Evolutionary conservation across 2,113 vertebrate genomes (phyloP), one percentile per base, ranked within the genome.

Genomic region (Electrona antarctica): DNA sequence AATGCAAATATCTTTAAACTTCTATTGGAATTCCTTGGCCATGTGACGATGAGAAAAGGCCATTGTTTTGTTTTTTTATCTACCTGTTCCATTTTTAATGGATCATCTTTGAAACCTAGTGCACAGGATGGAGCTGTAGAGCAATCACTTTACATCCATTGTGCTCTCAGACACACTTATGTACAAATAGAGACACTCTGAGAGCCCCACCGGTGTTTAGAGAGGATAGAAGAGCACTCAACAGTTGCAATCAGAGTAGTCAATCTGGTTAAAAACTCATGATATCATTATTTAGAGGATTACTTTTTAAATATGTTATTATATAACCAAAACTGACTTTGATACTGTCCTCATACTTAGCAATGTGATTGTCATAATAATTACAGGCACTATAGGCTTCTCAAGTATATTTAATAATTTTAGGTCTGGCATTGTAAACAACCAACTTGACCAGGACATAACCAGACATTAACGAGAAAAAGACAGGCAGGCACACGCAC

Each of bases 141-240:
- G 21, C 46, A 50, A 56, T 21, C 33, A 55, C 61, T 21, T 49
- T 57, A 72, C 48, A 49, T 64, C 33, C 29, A 46, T 47, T 28
- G 48, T 74, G 71, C 63, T 60, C 67, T 67, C 56, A 69, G 57
- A 51, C 67, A 21, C 58, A 60, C 67, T 60, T 60, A 47, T 60
- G 47, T 48, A 13, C 56, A 60, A 41, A 41, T 6, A 41, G 33
- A 41, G 1, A 41, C 29, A n/a, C 62, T 11, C 6, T 13, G 10
- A 52, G 58, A 52, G 58, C 6, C 45, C 55, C 60, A 29, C 11
- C 12, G 4, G 48, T 57, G 47, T 59, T 46, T 54, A 3, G 48
- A 73, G 63, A 54, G 71, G 71, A 2, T 0, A 10, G 15, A 7
- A 47, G 45, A 8, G 6, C 11, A n/a, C 28, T 51, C 46, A 48